Conservation (phyloP, 2,888 invertebrate genomes). For the Hirtodrosophila histrioides region DNA sequence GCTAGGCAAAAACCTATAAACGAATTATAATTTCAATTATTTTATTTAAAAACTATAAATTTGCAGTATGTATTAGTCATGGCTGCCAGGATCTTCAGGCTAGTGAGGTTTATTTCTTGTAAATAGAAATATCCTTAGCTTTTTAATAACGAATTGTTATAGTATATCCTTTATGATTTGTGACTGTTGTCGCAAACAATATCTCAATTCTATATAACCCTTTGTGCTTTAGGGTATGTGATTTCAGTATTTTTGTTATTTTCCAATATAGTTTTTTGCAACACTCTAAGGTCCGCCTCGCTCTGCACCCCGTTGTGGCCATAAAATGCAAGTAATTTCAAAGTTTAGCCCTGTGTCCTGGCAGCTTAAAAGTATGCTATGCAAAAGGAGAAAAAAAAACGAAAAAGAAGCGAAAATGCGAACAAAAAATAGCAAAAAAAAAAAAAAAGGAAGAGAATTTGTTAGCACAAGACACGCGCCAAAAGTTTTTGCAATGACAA, state of each 20-base stretch:
- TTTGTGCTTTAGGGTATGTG: background rate
- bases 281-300: constrained; percentile 12
- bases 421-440: constrained; percentile 40
- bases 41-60: no score
- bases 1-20: no score
- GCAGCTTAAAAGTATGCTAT: constrained; percentile 59
- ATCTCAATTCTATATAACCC: background rate
- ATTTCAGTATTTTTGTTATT: constrained; percentile 42
- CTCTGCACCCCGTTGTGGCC: constrained; percentile 4
- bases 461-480: constrained; percentile 68
- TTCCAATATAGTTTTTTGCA: constrained; percentile 47
- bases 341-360: constrained; percentile 58
- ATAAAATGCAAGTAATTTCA: constrained; percentile 75
- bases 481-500: constrained; percentile 54
- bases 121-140: no score
- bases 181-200: background rate
- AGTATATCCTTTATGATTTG: no score
- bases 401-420: constrained; percentile 4
- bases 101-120: no score
- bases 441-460: constrained; percentile 9
- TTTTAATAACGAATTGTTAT: no score
- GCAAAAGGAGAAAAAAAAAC: constrained; percentile 9
- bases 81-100: no score
- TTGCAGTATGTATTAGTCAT: no score
- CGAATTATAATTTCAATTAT: no score